These are phyloP conservation scores for Antheraea pernyi DNA, from an alignment of 1,140 invertebrate genomes.

Conservation along the genomic window DNA sequence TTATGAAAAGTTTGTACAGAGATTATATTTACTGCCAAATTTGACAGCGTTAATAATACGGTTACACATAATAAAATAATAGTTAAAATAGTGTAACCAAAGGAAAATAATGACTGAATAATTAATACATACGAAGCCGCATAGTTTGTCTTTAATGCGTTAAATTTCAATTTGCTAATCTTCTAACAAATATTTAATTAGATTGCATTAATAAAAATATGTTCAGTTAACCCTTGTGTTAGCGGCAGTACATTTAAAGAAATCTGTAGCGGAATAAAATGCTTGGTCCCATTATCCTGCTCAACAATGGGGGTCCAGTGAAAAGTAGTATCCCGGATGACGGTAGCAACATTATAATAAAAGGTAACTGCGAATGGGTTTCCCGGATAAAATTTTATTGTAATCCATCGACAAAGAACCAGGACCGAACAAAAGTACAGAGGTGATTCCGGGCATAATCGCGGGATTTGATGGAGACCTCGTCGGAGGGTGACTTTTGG, in stretches of 20 bases:
- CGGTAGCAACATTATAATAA: conserved; percentile 72
- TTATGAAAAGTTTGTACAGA: too few relatives aligned
- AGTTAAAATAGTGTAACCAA: too few relatives aligned
- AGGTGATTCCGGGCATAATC: conserved; percentile 20
- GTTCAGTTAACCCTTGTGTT: background rate
- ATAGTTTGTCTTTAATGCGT: too few relatives aligned
- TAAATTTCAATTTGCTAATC: too few relatives aligned
- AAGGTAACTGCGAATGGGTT: conserved; percentile 74
- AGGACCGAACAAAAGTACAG: conserved; percentile 35
- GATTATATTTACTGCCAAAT: too few relatives aligned
- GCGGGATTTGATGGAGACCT: background rate
- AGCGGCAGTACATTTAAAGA: conserved; percentile 41
- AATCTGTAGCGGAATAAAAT: conserved; percentile 71
- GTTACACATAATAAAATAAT: too few relatives aligned
- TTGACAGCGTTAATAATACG: too few relatives aligned
- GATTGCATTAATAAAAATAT: background rate
- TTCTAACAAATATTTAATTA: background rate
- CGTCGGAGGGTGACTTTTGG: background rate
- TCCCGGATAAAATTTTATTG: conserved; percentile 76
- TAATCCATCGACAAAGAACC: conserved; percentile 57
- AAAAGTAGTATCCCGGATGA: conserved; percentile 68
- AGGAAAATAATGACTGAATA: too few relatives aligned
- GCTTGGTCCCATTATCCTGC: conserved; percentile 62
- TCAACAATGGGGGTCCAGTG: conserved; percentile 57
- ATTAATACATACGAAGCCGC: too few relatives aligned